Base-by-base conservation (phyloP, 2,113 vertebrate genomes). In the Calyptommatus sinebrachiatus region DNA sequence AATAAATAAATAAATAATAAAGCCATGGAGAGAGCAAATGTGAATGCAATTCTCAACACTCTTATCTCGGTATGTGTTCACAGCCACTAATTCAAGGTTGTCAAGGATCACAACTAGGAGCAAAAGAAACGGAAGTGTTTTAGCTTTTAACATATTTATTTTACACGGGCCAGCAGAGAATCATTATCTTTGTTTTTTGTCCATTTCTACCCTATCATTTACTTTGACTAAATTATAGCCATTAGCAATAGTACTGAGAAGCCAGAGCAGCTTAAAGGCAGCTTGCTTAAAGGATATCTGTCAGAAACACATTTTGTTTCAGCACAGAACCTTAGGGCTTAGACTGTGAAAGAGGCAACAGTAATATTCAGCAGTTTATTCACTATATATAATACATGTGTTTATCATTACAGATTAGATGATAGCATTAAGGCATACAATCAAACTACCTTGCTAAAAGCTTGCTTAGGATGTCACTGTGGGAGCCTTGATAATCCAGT, bases 321-420 rank as follows among this genome's bases (percentile, higher is more conserved):
- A 57, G 53, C 53, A 18, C 53, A 57, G 53, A 18, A 57, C 53
- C 16, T 57, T 16, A n/a, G 7, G 41, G n/a, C 41, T 8, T 26
- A 63, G 62, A 8, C 18, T 62, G 61, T 21, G 46, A 76, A 69
- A 61, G 46, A 21, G 81, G 35, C 48, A 60, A 45, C 62, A 71
- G 8, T 8, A 80, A 84, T 85, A 82, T n/a, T 73, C 20, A 83
- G 71, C 16, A 70, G 78, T 83, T 86, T 35, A 83, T 8, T 77
- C 65, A 79, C 71, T 12, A 62, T 31, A 46, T 28, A 4, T 61
- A 12, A 46, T 22, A 4, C 61, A 12, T 14, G 24, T 16, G 7
- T 7, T 5, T 57, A 24, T 21, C 20, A 28, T 22, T 72, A 53
- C 14, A 5, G 41, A 53, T 26, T 41, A 72, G 21, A 73, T 20